Percentiles rank a stretch among this genome's conserved stretches.
Evolutionary conservation across 2,113 vertebrate genomes (phyloP).

Genomic region (Chamaetylas fuelleborni): DNA sequence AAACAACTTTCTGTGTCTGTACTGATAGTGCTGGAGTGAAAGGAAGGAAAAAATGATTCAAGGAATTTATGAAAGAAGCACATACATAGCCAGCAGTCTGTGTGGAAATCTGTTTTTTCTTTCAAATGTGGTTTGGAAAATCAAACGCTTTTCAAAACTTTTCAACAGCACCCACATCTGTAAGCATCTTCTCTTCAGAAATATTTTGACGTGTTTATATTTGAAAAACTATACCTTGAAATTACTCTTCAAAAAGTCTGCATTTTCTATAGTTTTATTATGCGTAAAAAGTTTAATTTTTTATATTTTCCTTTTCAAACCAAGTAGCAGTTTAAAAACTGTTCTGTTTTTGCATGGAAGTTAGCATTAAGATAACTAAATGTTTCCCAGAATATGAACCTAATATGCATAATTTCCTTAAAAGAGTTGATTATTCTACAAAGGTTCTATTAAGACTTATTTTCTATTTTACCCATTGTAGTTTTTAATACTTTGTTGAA

Average conservation of each 20-base stretch:
- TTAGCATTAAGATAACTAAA: conserved; percentile 44
- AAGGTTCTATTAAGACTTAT: conserved; percentile 32
- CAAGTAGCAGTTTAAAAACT: conserved; percentile 71
- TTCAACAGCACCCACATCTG: conserved; percentile 41
- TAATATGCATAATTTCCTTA: conserved; percentile 56
- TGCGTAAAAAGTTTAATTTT: not conserved
- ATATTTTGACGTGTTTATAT: not conserved
- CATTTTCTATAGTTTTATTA: not conserved
- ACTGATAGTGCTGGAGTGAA: conserved; percentile 10
- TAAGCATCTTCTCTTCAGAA: conserved; percentile 2
- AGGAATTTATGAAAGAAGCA: conserved; percentile 5
- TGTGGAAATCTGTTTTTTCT: conserved; percentile 47
- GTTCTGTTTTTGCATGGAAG: conserved; percentile 36
- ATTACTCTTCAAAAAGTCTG: not conserved
- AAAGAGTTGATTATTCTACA: conserved; percentile 63
- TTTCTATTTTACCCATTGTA: not conserved
- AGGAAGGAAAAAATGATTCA: conserved; percentile 11
- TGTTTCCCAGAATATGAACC: conserved; percentile 39
- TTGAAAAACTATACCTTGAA: not conserved
- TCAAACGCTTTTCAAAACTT: conserved; percentile 27
- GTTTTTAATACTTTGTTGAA: not conserved
- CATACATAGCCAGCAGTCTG: not conserved
- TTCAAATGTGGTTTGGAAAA: conserved; percentile 58
- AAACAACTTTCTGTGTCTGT: not conserved
- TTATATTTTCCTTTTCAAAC: not conserved